Conservation (phyloP, 2,797 vertebrate species). For the Pogoniulus pusillus region DNA sequence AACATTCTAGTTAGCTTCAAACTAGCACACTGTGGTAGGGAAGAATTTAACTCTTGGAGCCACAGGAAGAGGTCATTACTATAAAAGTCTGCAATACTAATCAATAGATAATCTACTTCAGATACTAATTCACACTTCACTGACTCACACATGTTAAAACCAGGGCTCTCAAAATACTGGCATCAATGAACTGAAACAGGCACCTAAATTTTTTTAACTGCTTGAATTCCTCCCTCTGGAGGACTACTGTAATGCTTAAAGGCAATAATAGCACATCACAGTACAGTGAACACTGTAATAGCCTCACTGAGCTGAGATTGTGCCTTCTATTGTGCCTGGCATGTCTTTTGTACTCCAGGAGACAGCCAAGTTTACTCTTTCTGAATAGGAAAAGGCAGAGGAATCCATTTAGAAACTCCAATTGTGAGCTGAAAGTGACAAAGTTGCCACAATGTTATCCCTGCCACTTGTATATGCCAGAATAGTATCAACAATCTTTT, state of each 20-base stretch:
- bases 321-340: background rate
- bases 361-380: background rate
- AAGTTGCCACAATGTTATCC: background rate
- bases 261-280: background rate
- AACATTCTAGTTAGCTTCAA: too few relatives aligned
- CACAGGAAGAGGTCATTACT: constrained; percentile 9
- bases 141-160: constrained; percentile 22
- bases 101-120: constrained; percentile 20
- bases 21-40: too few relatives aligned
- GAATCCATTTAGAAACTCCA: constrained; percentile 27
- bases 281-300: background rate
- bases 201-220: background rate
- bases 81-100: constrained; percentile 36
- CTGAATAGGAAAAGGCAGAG: background rate
- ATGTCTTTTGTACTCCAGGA: background rate
- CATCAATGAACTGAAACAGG: background rate
- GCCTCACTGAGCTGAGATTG: background rate
- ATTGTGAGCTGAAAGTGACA: constrained; percentile 21
- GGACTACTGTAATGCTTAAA: background rate
- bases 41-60: constrained; percentile 10
- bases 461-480: constrained; percentile 27
- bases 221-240: background rate
- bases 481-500: constrained; percentile 38
- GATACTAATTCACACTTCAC: constrained; percentile 51
- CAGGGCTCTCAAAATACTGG: constrained; percentile 12